Evolutionary conservation across 35 echinoderm and acorn worm species (phyloP), one percentile per base, ranked within the genome.

Genomic region (Stichopus chloronotus): DNA sequence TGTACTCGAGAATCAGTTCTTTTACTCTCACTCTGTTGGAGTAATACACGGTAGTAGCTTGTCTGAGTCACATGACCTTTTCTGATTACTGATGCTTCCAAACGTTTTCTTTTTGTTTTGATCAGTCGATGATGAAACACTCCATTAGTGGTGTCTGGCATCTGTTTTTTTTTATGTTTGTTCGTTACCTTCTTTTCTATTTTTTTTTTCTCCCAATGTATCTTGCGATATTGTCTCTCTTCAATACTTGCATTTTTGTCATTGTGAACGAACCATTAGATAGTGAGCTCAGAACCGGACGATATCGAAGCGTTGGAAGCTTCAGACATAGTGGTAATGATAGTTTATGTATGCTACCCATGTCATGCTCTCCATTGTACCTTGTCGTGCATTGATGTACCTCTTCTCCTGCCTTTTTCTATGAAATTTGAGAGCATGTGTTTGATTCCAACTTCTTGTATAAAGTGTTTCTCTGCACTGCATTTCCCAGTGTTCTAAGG

Each of bases 271-370:
- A 17, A 78, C n/a, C 52, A 85, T 59, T 85, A 85, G 82, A 85
- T 20, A n/a, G 55, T 85, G 55, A 6, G 10, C 19, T 58, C 54
- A 19, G 82, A 85, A 58, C 16, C 30, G 7, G 82, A 85, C 17
- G 82, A 85, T 85, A 10, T 57, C 19, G 55, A 58, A 58, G 82
- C 55, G 0, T 23, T 85, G 55, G 82, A 85, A 55, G 82, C 82
- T 85, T 85, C 82, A 58, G 82, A 85, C 82, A 56, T 85, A 85
- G 57, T 85, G 82, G 82, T 85, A 85, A 85, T 85, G 82, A 85
- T 59, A 85, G 23, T 58, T 58, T 58, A 19, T 59, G 20, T 58
- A 55, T 85, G 55, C 55, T 9, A 58, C 16, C 82, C 81, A 7
- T 55, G 52, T 23, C 17, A 85, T 85, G 7, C 6, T n/a, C 12